Conservation (phyloP, 2,113 vertebrate species). For the Nothocercus julius region DNA sequence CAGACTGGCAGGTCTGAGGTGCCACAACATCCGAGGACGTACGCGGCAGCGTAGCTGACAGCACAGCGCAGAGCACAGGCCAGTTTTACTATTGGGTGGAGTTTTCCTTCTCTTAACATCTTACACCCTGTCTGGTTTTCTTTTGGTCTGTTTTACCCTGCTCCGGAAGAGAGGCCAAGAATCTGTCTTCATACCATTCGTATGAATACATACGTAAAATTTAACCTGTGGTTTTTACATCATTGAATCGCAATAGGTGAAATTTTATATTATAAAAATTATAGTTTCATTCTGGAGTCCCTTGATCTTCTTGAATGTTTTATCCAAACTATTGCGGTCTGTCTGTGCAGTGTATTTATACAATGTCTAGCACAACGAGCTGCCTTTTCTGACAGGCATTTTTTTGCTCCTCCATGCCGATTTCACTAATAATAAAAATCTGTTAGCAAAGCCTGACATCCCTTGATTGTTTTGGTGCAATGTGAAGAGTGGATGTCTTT, state of each 20-base stretch:
- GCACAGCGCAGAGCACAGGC: background rate
- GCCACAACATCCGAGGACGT: background rate
- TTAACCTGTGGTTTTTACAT: background rate
- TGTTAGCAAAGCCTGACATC: background rate
- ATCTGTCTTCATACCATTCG: background rate
- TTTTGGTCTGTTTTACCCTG: background rate
- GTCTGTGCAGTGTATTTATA: background rate
- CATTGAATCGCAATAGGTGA: background rate
- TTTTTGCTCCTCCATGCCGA: background rate
- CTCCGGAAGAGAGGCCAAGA: background rate
- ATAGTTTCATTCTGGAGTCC: background rate
- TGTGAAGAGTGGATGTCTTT: background rate
- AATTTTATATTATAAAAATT: background rate
- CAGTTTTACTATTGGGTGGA: background rate
- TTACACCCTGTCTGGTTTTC: background rate
- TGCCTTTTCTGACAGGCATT: background rate
- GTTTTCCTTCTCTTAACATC: background rate
- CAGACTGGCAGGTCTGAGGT: background rate
- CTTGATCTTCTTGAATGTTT: background rate
- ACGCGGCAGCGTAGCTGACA: background rate
- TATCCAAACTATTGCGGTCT: background rate
- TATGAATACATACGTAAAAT: background rate
- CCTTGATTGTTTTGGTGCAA: background rate
- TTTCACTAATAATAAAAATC: background rate
- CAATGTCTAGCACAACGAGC: fast-evolving